Base-by-base conservation (phyloP, 53 echinoderm and acorn worm species). In the Patiria pectinifera region DNA sequence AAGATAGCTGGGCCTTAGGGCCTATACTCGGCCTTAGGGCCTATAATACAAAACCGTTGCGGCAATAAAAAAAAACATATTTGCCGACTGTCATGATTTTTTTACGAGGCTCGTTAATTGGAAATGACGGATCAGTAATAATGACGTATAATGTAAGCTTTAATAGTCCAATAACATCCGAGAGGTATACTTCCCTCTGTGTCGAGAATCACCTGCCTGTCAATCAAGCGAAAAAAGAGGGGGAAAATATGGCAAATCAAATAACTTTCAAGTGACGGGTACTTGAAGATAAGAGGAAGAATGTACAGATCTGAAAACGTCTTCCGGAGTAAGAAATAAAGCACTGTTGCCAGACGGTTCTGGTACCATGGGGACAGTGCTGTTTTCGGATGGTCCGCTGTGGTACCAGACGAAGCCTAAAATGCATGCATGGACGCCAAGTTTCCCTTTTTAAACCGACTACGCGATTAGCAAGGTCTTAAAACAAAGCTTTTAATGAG, bases 31-130 rank as follows among this genome's bases (percentile, higher is more conserved):
- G 74, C 24, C 35, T 35, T 35, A 35, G 11, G 86, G 53, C 43
- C 53, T 21, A 66, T 3, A 11, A 66, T 66, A 53, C 53, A 8
- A 66, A 19, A 19, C 7, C 22, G 71, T 35, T 19, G 19, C 49
- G 53, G 77, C 76, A 59, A 88, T 88, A 44, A 9, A 87, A 78
- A 15, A 87, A 78, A 78, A 77, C 62, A 88, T 77, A 77, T 88
- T 88, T 88, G 78, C 77, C 10, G 43, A 88, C 88, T 35, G 88
- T 88, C 78, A 60, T 78, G 78, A 76, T 77, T 88, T 85, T 12
- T 24, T 88, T 21, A 77, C 88, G 59, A 61, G 88, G 78, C 88
- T 88, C 77, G 88, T 78, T 88, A 88, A 88, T 88, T 88, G 78
- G 61, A 76, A 88, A 78, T 88, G 88, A 88, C 78, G 60, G 77